Base-by-base conservation (phyloP, 2,797 vertebrate species). In the Nothura maculosa region DNA sequence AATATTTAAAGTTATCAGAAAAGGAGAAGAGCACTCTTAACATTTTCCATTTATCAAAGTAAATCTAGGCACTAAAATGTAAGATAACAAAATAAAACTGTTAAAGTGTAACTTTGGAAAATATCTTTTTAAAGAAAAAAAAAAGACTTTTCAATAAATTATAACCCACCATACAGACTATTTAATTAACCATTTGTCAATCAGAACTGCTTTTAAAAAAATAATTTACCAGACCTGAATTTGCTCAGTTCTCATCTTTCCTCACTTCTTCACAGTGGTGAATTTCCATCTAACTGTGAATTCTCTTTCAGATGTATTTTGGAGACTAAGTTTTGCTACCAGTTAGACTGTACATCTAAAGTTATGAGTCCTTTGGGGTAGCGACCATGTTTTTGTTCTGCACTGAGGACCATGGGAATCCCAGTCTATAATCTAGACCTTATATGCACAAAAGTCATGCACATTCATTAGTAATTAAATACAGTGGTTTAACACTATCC, bases 381-480 rank as follows among this genome's bases (percentile, higher is more conserved):
- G 34, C 69, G 72, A 81, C 27, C 21, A 6, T 54, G 40, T 30
- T 79, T 89, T 81, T 30, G 52, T 79, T 84, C 42, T 76, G 21
- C 34, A 66, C 48, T 57, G 34, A 88, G 25, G 1, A 1, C 55
- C 42, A 34, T 3, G 40, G 54, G 75, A 89, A 11, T 78, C 50
- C 61, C 70, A 21, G 36, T 77, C 43, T 85, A 64, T 85, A 67
- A 68, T 36, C 78, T 5, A 38, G 32, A n/a, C 42, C 48, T 94
- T 81, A 63, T 6, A 85, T 64, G 55, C 76, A 74, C 45, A 87
- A 4, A 79, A 89, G 50, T 45, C 63, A 69, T 40, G 79, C 15
- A 45, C 2, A 2, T 30, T 40, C 36, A 81, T 88, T 84, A 57
- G 79, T 87, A 92, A 95, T 79, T 84, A 81, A 89, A 79, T 42